These are phyloP conservation scores for Bembecia ichneumoniformis DNA, from an alignment of 2,888 invertebrate species.

Conservation along the genomic window DNA sequence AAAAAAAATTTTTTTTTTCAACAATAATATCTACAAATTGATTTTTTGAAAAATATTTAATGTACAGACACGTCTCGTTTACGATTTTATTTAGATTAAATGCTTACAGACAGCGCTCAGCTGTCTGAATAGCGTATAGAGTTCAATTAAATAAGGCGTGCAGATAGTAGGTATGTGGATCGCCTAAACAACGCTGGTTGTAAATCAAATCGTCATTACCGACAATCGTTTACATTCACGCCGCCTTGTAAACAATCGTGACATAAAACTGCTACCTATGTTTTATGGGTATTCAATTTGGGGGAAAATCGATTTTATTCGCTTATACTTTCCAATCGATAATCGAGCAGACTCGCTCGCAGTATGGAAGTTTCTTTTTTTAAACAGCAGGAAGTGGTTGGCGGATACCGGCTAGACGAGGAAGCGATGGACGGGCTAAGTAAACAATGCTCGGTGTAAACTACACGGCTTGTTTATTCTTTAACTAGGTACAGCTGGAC, in stretches of 20 bases:
- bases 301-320: constrained; percentile 73
- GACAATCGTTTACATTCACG: constrained; percentile 70
- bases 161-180: constrained; percentile 29
- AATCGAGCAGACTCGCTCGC: constrained; percentile 54
- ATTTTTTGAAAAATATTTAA: no score
- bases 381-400: constrained; percentile 55
- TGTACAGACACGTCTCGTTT: no score
- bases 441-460: constrained; percentile 36
- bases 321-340: constrained; percentile 58
- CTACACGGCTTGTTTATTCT: constrained; percentile 22
- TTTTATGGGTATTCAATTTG: constrained; percentile 67
- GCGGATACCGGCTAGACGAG: constrained; percentile 41
- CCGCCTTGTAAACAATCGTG: constrained; percentile 68
- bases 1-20: no score
- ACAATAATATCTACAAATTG: no score
- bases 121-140: constrained; percentile 1
- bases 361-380: constrained; percentile 35
- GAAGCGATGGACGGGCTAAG: constrained; percentile 25
- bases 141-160: constrained; percentile 52
- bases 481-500: background rate
- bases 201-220: constrained; percentile 73
- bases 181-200: constrained; percentile 64
- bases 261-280: constrained; percentile 62
- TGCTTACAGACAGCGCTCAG: background rate
- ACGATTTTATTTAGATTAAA: no score